Percentiles rank a stretch among this genome's conserved stretches.
These are phyloP conservation scores for Eretmochelys imbricata DNA, from an alignment of 2,113 vertebrate species.

Conservation along the genomic window DNA sequence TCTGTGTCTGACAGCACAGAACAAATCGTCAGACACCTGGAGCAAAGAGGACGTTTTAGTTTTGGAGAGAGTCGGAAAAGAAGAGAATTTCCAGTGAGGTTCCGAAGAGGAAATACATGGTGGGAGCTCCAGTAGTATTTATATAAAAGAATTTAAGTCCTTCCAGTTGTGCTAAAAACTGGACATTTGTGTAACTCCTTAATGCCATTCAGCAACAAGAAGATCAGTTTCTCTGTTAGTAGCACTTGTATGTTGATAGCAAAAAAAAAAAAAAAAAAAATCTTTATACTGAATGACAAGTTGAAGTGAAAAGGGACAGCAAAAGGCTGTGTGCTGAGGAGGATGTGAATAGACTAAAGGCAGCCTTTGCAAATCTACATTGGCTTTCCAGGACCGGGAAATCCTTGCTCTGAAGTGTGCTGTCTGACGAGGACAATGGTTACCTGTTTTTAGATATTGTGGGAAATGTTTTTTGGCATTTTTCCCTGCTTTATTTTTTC, in stretches of 20 bases:
- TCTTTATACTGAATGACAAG: slow-evolving; percentile 31
- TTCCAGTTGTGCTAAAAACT: slow-evolving; percentile 69
- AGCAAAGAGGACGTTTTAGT: slow-evolving; percentile 56
- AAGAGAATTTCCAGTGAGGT: slow-evolving; percentile 48
- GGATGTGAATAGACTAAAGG: slow-evolving; percentile 42
- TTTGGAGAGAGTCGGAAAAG: slow-evolving; percentile 14
- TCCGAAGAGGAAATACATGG: slow-evolving; percentile 60
- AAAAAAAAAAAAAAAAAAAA: slow-evolving; percentile 42
- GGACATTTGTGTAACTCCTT: slow-evolving; percentile 62
- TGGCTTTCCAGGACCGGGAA: slow-evolving; percentile 62
- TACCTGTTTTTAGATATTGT: slow-evolving; percentile 79
- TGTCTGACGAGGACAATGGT: slow-evolving; percentile 75
- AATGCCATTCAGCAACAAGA: slow-evolving; percentile 56
- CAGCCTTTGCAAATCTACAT: slow-evolving; percentile 65
- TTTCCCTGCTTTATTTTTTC: slow-evolving; percentile 72
- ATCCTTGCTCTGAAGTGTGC: slow-evolving; percentile 68
- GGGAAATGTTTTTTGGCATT: slow-evolving; percentile 80
- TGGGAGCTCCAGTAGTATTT: slow-evolving; percentile 72
- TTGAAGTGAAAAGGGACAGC: slow-evolving; percentile 40
- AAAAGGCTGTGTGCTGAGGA: slow-evolving; percentile 53
- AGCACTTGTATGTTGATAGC: slow-evolving; percentile 80
- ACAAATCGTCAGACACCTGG: slow-evolving; percentile 66
- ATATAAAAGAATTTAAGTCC: slow-evolving; percentile 68
- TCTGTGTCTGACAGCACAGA: slow-evolving; percentile 78
- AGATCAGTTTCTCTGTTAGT: slow-evolving; percentile 67